phyloP scores from a whole-genome alignment of 2,113 vertebrate genomes.

The Osmerus mordax region DNA sequence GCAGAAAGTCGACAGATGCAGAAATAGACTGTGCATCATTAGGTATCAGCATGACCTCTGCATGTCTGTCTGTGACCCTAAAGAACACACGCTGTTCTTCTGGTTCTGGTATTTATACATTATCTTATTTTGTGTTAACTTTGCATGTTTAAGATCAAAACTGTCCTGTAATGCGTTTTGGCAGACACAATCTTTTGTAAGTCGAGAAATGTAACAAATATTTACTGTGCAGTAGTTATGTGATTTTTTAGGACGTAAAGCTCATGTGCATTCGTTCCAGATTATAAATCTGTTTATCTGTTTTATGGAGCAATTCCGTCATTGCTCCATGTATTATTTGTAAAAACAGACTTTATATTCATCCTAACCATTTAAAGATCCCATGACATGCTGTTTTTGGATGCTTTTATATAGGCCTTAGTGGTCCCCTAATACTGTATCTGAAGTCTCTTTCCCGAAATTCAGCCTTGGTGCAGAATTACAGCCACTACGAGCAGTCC shows the following conservation, averaged over 20 bases:
- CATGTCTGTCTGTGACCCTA: no score
- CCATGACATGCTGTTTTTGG: no score
- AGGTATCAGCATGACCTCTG: no score
- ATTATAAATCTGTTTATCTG: constrained; percentile 21
- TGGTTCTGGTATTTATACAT: constrained; percentile 48
- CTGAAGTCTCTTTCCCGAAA: no score
- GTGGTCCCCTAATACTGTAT: no score
- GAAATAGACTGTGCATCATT: no score
- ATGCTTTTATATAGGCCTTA: no score
- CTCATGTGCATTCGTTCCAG: constrained; percentile 52
- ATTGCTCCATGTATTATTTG: constrained; percentile 1
- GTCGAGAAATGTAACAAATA: constrained; percentile 18
- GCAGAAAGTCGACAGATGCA: no score
- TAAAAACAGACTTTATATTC: constrained; percentile 3
- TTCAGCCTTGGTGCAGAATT: no score
- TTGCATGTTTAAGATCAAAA: constrained; percentile 43
- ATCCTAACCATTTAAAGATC: background rate
- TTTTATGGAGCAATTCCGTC: constrained; percentile 22
- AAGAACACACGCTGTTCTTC: constrained; percentile 16
- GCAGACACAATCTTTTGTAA: constrained; percentile 43
- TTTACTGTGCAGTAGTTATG: constrained; percentile 37
- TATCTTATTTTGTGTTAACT: constrained; percentile 56
- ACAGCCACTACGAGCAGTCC: no score
- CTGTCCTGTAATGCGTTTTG: constrained; percentile 38
- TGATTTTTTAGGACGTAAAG: constrained; percentile 35